A percentile compares a stretch with the other conserved stretches of the same genome.
Conservation (phyloP, 2,797 vertebrate species). For the Centroberyx gerrardi region DNA sequence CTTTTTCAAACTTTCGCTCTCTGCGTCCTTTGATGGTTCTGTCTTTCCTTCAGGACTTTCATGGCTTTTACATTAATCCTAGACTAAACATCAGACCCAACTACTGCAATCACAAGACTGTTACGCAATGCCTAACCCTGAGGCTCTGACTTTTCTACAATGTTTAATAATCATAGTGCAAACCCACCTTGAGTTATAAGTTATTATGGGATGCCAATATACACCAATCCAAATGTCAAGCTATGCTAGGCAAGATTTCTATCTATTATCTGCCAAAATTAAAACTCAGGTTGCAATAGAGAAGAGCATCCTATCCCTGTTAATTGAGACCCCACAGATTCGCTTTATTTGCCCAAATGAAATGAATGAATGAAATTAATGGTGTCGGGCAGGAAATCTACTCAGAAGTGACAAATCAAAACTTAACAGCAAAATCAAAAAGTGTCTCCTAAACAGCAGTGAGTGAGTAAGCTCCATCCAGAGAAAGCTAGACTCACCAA, state of each 20-base stretch:
- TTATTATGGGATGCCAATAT: neutral
- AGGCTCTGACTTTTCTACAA: too few relatives aligned
- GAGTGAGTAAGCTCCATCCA: too few relatives aligned
- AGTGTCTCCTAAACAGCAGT: neutral
- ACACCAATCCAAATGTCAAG: neutral
- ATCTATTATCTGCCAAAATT: neutral
- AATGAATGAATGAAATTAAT: too few relatives aligned
- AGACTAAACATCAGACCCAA: conserved; percentile 29
- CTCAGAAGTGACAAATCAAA: neutral
- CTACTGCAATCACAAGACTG: neutral
- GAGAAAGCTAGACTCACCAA: neutral
- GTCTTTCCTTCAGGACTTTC: neutral
- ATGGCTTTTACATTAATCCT: conserved; percentile 25
- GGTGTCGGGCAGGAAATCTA: neutral
- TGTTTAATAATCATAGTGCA: too few relatives aligned
- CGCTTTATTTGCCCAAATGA: too few relatives aligned
- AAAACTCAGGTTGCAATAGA: too few relatives aligned
- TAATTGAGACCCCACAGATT: too few relatives aligned
- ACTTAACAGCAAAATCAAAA: neutral
- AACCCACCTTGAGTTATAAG: too few relatives aligned
- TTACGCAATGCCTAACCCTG: neutral
- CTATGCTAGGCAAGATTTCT: neutral
- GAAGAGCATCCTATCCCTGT: too few relatives aligned
- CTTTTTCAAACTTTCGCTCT: neutral
- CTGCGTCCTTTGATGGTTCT: conserved; percentile 4